Evolutionary conservation across 2,797 vertebrate species (phyloP).

Genomic region (Alauda arvensis): DNA sequence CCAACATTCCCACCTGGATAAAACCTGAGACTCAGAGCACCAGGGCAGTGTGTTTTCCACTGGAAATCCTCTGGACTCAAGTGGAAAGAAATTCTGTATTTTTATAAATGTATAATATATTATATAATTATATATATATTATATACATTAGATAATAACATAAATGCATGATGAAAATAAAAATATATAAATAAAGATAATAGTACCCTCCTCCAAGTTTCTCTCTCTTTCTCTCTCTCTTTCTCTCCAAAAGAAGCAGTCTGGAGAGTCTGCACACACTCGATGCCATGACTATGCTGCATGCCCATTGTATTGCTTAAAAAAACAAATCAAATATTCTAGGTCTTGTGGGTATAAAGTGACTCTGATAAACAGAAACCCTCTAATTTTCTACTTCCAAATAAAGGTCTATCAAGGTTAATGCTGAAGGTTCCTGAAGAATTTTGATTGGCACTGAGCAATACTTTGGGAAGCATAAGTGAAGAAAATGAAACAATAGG

Average conservation of each 20-base stretch:
- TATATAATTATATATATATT: too few species aligned
- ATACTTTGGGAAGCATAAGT: conserved; percentile 32
- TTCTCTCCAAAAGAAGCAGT: not conserved
- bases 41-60: too few species aligned
- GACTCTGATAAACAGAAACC: conserved; percentile 35
- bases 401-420: conserved; percentile 53
- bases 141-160: too few species aligned
- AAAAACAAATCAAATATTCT: not conserved
- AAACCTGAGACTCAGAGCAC: too few species aligned
- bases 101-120: too few species aligned
- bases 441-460: conserved; percentile 38
- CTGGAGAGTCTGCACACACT: not conserved
- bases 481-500: conserved; percentile 49
- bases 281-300: not conserved
- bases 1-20: too few species aligned
- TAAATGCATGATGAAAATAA: too few species aligned
- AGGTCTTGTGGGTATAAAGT: conserved; percentile 29
- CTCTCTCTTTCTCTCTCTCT: too few species aligned
- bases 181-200: too few species aligned
- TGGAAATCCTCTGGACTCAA: too few species aligned
- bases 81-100: too few species aligned
- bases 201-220: too few species aligned
- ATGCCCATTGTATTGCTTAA: not conserved
- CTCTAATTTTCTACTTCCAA: conserved; percentile 40
- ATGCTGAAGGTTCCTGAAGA: conserved; percentile 10